Base-by-base conservation (phyloP, 1,140 invertebrate species). In the Araneus ventricosus region DNA sequence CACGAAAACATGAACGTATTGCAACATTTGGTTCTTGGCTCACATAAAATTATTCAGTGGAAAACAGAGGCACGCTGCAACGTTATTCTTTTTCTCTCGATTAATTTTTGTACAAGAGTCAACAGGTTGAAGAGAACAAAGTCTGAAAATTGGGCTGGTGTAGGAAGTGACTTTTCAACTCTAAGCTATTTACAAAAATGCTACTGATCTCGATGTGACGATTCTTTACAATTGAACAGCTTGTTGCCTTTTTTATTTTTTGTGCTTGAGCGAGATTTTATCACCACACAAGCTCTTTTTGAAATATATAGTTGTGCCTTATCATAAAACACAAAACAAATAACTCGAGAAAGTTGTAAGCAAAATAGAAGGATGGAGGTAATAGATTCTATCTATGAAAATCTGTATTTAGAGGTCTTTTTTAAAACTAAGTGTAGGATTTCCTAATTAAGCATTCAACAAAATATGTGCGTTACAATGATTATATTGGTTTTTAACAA, bases 1-100 rank as follows among this genome's bases (percentile, higher is more conserved):
- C 90, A 92, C 90, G 57, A 52, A 27, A 59, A 57, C 90, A 92
- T 86, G 82, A 92, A 92, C 90, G 90, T 86, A 92, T 92, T 92
- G 80, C 82, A 92, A 67, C 90, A 92, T 61, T 91, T 91, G 88
- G 88, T 90, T 90, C 90, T 67, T 92, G 20, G 82, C 80, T 79
- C 57, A 91, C 45, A 75, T 75, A 86, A 59, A 86, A 57, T 84
- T 45, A 30, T 84, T 84, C 14, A 84, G 24, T 52, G 39, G n/a
- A 27, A 84, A 84, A 59, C 52, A 61, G n/a, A 86, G 52, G 84
- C 84, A 86, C 84, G 59, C 84, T 14, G 52, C 84, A 34, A 59
- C 27, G n/a, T n/a, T n/a, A 24, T 41, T 17, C 79, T 14, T 20
- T 82, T 84, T 52, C 10, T 41, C 24, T 10, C 7, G 10, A 24